Evolutionary conservation across 2,888 invertebrate species (phyloP), one percentile per base, ranked within the genome.

Genomic region (Rosalia funebris): DNA sequence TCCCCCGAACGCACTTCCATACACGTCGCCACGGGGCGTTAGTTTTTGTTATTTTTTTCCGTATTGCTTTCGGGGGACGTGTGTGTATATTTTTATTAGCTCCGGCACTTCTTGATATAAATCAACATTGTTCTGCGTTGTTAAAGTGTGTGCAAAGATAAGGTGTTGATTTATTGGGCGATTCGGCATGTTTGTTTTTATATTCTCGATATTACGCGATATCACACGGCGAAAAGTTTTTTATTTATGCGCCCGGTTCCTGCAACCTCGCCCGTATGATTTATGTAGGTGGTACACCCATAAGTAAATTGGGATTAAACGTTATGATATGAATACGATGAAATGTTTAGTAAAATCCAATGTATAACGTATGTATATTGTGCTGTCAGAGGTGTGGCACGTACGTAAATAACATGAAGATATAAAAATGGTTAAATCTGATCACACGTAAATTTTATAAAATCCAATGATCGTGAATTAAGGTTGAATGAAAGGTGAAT

Each of bases 91-190:
- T 76, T 77, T 75, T 76, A 76, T 77, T 77, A 76, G 74, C 71
- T 74, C 70, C 72, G 71, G 71, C 72, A 70, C 68, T 72, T 72
- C 66, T 69, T 69, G 73, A 75, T 75, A 76, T 77, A 77, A 76
- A 77, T 77, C 77, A 77, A 77, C 74, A 76, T 76, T 75, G 75
- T 75, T 75, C 71, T 71, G 71, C 70, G 70, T 62, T 66, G 72
- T 66, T 76, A 75, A 76, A 74, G 75, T 72, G 74, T 74, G 73
- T 71, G 74, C 69, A 72, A 75, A 74, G 75, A 76, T 76, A 75
- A 75, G 73, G 72, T 74, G 73, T 72, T 76, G 76, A 76, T 75
- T 76, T 76, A 76, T 75, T 68, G 71, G 60, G 19, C 60, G 71
- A 70, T 71, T 73, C 66, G 68, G 57, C 52, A 52, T 57, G 68